Base-by-base conservation (phyloP, 1,140 invertebrate species). In the Latrodectus geometricus region DNA sequence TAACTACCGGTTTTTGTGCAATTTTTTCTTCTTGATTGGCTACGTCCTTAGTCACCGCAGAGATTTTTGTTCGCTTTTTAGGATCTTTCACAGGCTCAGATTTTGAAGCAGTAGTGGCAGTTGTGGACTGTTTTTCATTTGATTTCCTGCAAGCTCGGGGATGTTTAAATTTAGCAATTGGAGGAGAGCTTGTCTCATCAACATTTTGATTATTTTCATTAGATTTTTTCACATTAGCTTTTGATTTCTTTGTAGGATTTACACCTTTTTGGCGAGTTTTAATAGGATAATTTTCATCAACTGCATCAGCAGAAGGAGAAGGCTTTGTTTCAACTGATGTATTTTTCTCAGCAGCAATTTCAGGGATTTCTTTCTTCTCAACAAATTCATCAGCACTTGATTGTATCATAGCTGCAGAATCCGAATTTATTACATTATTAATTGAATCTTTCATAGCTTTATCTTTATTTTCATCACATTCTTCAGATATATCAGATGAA, bases 181-280 rank as follows among this genome's bases (percentile, higher is more conserved):
- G 48, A 48, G 75, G 20, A 23, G 54, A 65, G n/a, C 12, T 49
- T 14, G 11, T 23, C 0, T 14, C 48, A 61, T 65, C 68, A n/a
- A 14, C 9, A 21, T 86, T 77, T 70, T 80, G 68, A 56, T 65
- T 76, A 80, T 54, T 79, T 49, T 73, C 70, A 66, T n/a, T 52
- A 66, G 9, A 20, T 21, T 54, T 69, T 69, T 78, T 52, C 17
- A 7, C 21, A 78, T 9, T 20, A 21, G 83, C 14, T 74, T 79
- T 87, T 3, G 4, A 21, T 74, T 80, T 87, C 20, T 73, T 87
- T 9, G 52, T 50, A 61, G 72, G 23, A 14, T 52, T 56, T 14
- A 17, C n/a, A 50, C 70, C 72, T 66, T 77, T 87, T 66, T 87
- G 85, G 4, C 70, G 49, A n/a, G 85, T 79, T 87, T 87, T 87